A percentile compares a stretch with the other conserved stretches of the same genome.
Evolutionary conservation across 2,888 invertebrate species (phyloP).

Genomic region (Eupsilia transversa): DNA sequence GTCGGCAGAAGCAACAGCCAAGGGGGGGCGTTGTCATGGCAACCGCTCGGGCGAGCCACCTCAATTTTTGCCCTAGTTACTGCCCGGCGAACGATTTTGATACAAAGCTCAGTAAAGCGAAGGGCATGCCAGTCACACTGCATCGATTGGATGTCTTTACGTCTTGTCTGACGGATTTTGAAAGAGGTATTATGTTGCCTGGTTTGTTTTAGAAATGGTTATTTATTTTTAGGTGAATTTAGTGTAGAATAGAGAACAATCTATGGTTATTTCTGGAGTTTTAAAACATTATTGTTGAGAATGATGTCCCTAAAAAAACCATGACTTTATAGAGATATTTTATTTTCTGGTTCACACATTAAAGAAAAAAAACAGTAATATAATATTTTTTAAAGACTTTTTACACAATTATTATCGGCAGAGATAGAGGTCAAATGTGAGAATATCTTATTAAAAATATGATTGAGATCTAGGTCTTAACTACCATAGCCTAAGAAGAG

Average conservation of each 20-base stretch:
- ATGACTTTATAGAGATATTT: too few species aligned
- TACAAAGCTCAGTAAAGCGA: slow-evolving; percentile 70
- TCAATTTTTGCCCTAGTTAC: slow-evolving; percentile 85
- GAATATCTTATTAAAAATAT: not conserved
- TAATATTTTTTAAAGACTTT: not conserved
- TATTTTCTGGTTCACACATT: not conserved
- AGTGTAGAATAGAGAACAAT: not conserved
- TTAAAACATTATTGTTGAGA: too few species aligned
- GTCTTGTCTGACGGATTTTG: slow-evolving; percentile 13
- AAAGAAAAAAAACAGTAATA: too few species aligned
- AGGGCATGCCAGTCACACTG: slow-evolving; percentile 64
- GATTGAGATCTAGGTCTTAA: not conserved
- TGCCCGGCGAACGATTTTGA: slow-evolving; percentile 72
- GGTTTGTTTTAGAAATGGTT: not conserved
- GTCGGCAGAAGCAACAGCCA: slow-evolving; percentile 67
- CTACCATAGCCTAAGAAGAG: not conserved
- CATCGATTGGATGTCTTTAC: slow-evolving; percentile 53
- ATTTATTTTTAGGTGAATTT: not conserved
- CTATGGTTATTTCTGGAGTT: too few species aligned
- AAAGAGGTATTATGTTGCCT: not conserved
- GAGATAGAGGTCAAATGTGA: not conserved
- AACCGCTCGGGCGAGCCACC: slow-evolving; percentile 75
- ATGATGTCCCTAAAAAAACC: too few species aligned
- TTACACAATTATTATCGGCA: not conserved
- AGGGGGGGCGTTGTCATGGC: slow-evolving; percentile 75